phyloP scores from a whole-genome alignment of 2,888 invertebrate genomes.

The Tortrix viridana region DNA sequence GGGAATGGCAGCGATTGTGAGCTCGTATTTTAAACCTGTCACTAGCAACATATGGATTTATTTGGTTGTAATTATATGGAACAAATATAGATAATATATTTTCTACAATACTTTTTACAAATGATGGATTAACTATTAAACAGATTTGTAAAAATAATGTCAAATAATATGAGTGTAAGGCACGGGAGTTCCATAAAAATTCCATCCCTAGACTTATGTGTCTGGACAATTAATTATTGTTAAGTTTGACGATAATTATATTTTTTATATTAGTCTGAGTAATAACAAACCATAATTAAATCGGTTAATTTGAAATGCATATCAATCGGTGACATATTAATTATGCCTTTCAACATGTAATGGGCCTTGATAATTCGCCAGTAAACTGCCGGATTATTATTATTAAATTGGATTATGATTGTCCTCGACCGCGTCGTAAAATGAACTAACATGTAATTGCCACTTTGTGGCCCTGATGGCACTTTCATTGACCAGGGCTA shows the following conservation, averaged over 20 bases:
- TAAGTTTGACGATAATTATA: no score
- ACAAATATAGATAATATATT: no score
- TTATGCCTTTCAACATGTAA: background rate
- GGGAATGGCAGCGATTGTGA: constrained; percentile 5
- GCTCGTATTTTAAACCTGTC: constrained; percentile 8
- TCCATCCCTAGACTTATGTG: no score
- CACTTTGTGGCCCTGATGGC: background rate
- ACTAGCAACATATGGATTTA: constrained; percentile 1
- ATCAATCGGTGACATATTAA: background rate
- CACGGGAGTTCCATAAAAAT: no score
- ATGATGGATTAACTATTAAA: no score
- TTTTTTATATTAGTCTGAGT: no score
- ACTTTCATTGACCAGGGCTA: background rate
- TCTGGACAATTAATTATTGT: no score
- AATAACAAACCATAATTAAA: background rate
- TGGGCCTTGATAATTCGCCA: constrained; percentile 1
- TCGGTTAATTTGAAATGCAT: constrained; percentile 9
- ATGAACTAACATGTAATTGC: background rate
- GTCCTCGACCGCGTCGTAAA: background rate
- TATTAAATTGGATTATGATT: constrained; percentile 2
- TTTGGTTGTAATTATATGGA: background rate
- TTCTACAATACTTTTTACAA: no score
- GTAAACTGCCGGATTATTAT: background rate
- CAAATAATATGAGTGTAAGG: no score
- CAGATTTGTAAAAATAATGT: no score